Conservation (phyloP, 2,888 invertebrate genomes). For the Elegia similella region DNA sequence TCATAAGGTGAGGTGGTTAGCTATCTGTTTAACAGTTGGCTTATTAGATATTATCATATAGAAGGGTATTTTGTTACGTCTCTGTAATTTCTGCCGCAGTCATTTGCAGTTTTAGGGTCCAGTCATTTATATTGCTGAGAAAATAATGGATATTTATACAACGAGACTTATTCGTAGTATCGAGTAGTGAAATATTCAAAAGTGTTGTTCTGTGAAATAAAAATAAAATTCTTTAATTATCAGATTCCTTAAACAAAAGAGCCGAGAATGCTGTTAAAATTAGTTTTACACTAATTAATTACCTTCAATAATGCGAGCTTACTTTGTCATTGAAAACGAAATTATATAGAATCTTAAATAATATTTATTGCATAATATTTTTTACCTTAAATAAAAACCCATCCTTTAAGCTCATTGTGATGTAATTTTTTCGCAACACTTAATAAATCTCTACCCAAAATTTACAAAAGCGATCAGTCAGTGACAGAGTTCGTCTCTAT, state of each 20-base stretch:
- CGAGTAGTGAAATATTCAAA: too few species aligned
- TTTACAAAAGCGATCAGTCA: conserved; percentile 36
- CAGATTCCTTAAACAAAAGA: too few species aligned
- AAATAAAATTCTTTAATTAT: too few species aligned
- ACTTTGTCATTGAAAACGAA: too few species aligned
- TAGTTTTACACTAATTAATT: too few species aligned
- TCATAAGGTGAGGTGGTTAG: conserved; percentile 16
- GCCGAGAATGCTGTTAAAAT: too few species aligned
- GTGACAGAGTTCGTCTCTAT: conserved; percentile 43
- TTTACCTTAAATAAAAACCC: too few species aligned
- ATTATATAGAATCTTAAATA: too few species aligned
- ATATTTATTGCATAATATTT: too few species aligned
- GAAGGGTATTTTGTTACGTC: conserved; percentile 14
- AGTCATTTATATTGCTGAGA: background rate
- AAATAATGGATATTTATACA: background rate
- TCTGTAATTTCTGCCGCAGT: conserved; percentile 1
- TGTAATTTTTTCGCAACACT: background rate
- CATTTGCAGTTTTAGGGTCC: background rate
- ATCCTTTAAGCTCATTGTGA: background rate
- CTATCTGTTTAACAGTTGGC: conserved; percentile 12
- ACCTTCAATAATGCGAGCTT: too few species aligned
- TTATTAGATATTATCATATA: conserved; percentile 18
- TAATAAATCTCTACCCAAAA: conserved; percentile 1
- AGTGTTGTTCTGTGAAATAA: too few species aligned
- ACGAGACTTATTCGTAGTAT: too few species aligned